Conservation (phyloP, 2,797 vertebrate species). For the Danio jaintianensis region DNA sequence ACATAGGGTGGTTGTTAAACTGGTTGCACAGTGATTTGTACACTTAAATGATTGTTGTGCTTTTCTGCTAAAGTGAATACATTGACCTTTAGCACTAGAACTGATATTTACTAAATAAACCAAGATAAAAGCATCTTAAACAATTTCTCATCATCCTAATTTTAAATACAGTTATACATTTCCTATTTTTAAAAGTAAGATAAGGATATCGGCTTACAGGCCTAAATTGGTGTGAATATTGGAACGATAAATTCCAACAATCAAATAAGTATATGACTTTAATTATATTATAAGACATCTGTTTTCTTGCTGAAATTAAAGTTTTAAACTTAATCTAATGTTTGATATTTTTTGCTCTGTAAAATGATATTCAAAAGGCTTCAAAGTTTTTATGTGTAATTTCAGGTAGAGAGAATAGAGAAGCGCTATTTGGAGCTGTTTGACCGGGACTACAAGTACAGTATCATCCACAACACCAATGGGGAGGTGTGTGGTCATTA, state of each 20-base stretch:
- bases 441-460: constrained; percentile 93
- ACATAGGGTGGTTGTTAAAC: background rate
- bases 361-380: background rate
- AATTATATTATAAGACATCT: too few species aligned
- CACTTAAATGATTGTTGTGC: background rate
- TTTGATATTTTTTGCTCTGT: too few species aligned
- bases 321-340: too few species aligned
- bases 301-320: background rate
- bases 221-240: background rate
- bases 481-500: constrained; percentile 96
- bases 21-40: background rate
- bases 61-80: too few species aligned
- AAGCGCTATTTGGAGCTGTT: constrained; percentile 93
- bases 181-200: too few species aligned
- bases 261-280: background rate
- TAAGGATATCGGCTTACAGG: background rate
- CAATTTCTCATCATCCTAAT: too few species aligned
- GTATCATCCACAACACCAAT: constrained; percentile 89
- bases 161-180: too few species aligned
- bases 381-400: constrained; percentile 15
- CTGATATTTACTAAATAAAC: too few species aligned
- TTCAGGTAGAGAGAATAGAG: constrained; percentile 90
- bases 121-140: too few species aligned
- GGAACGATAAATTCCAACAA: background rate
- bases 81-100: too few species aligned